Conservation (phyloP, 2,797 vertebrate species). For the Oreochromis grahami region DNA sequence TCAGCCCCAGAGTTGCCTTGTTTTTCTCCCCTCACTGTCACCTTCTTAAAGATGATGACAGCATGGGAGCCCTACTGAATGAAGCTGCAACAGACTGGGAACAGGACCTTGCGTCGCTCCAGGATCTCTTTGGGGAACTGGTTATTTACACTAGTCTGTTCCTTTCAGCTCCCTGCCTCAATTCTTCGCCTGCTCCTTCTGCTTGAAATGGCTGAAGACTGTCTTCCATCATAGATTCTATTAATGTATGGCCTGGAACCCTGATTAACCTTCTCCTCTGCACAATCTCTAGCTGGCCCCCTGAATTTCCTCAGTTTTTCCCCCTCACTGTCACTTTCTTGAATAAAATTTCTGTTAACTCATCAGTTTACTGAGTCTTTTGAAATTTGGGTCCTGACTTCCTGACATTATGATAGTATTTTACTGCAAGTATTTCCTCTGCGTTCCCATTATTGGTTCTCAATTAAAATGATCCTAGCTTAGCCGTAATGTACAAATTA, state of each 20-base stretch:
- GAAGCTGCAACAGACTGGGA: neutral
- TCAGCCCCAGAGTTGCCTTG: neutral
- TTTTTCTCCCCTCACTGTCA: neutral
- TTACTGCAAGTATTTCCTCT: neutral
- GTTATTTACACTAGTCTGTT: neutral
- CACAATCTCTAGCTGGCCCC: too few species aligned
- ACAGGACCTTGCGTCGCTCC: neutral
- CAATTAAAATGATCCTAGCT: neutral
- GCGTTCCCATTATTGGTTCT: neutral
- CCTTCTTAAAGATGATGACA: neutral
- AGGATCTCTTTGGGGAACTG: neutral
- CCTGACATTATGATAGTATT: neutral
- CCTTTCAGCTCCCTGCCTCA: neutral
- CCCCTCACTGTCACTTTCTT: neutral
- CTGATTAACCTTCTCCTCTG: neutral
- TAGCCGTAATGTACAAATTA: neutral
- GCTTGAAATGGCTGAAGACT: neutral
- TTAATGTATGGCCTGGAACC: neutral
- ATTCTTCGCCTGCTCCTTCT: neutral
- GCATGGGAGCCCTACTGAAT: neutral
- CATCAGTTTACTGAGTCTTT: neutral
- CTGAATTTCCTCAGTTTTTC: too few species aligned
- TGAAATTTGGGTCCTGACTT: neutral
- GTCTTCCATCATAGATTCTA: neutral
- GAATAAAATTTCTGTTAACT: neutral